Evolutionary conservation across 2,113 vertebrate species (phyloP).

Genomic region (Alligator mississippiensis): DNA sequence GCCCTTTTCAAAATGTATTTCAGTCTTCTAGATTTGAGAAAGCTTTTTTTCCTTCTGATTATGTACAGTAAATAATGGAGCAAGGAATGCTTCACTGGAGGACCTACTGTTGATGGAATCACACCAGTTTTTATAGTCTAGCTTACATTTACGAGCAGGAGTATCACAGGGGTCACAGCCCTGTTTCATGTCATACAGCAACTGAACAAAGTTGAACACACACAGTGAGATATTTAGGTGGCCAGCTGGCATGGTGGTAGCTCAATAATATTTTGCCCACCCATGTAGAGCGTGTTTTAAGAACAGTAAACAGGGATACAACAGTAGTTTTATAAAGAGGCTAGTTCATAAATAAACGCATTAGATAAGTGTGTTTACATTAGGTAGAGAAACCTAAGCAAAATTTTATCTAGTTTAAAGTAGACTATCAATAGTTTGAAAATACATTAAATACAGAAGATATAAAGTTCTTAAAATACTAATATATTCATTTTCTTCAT

Average conservation of each 20-base stretch:
- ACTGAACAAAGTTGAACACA: constrained; percentile 73
- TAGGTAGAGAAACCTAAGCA: constrained; percentile 21
- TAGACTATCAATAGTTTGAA: neutral
- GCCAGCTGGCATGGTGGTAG: constrained; percentile 76
- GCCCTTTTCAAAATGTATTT: neutral
- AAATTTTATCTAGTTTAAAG: constrained; percentile 37
- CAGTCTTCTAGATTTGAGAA: neutral
- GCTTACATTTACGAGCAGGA: constrained; percentile 82
- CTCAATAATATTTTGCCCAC: constrained; percentile 74
- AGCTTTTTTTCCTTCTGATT: constrained; percentile 5
- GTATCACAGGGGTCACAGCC: constrained; percentile 75
- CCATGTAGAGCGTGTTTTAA: constrained; percentile 64
- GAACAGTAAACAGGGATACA: constrained; percentile 61
- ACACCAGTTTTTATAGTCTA: constrained; percentile 74
- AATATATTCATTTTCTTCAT: neutral
- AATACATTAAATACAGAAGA: neutral
- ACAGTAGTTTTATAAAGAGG: constrained; percentile 70
- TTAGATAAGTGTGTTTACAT: constrained; percentile 53
- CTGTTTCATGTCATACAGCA: constrained; percentile 78
- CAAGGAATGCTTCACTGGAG: constrained; percentile 54
- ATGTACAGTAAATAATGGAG: constrained; percentile 44
- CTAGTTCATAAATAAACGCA: constrained; percentile 63
- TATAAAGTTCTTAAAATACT: neutral
- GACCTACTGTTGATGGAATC: constrained; percentile 76
- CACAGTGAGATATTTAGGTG: constrained; percentile 74